Evolutionary conservation across 2,888 invertebrate species (phyloP), one percentile per base, ranked within the genome.

Genomic region (Cybosia mesomella): DNA sequence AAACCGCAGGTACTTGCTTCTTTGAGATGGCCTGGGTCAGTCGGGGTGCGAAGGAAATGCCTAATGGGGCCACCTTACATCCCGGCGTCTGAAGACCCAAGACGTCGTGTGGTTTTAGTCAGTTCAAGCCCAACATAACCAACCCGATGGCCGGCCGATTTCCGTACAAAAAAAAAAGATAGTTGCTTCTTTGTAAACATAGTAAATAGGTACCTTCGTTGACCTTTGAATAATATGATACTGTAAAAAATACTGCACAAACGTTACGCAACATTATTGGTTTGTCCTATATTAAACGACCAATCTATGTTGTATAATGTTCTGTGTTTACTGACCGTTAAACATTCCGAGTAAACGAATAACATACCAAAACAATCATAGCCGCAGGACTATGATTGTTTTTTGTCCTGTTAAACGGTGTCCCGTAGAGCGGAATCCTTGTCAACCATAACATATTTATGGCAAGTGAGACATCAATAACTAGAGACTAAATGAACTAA

Each of bases 401-500:
- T 39, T 68, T 74, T 61, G 61, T 28, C 10, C 2, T 7, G n/a
- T 57, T 10, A 66, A 68, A 28, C 55, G 34, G 78, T 61, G n/a
- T n/a, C n/a, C n/a, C 54, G 43, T 58, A 36, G 2, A 64, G 21
- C 15, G 39, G 28, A 8, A 66, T 64, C 59, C 59, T 28, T n/a
- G 13, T 53, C 13, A 7, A 67, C 63, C 61, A 67, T 62, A 66
- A 65, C 64, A 62, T 62, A 9, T 64, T 54, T 58, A 59, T 68
- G 54, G 58, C 49, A 64, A 43, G 43, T 58, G 68, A 70, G 67
- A 67, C 57, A 69, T 63, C 36, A 76, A 60, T 61, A 69, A 67
- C 54, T 54, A 59, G 65, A 24, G 43, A 10, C 22, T 68, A 70
- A 69, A 70, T 55, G 57, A 74, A 78, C 80, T 83, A 79, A 83